Evolutionary conservation across 2,797 vertebrate species (phyloP), one percentile per base, ranked within the genome.

Genomic region (Hydrophis major): DNA sequence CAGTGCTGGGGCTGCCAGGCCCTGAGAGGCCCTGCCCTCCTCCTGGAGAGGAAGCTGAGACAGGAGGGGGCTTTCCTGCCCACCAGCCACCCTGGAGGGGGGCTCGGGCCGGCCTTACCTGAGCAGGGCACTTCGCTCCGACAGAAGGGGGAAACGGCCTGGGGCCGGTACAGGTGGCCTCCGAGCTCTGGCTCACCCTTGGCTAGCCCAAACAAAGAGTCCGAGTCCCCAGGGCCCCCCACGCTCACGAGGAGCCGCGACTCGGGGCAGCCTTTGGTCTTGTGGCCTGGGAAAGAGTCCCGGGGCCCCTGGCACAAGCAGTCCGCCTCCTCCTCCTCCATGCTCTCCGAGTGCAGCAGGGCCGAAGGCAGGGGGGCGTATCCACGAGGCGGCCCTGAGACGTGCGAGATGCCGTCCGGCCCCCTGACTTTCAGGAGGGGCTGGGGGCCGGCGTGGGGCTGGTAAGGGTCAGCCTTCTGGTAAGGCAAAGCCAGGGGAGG

Each of bases 261-360:
- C 94, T 98, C 97, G 1, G 97, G 98, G 97, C 97, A 97, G 93
- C 96, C 98, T 97, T 99, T 99, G 97, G 98, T 96, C 97, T 97
- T 97, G 95, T 94, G 97, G 96, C 98, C 97, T 47, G 98, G 97
- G 96, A 99, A 98, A 97, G 97, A 96, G 20, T 97, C 97, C 97
- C 96, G 96, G 96, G 97, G 94, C 6, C 96, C 97, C 93, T 97
- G 95, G 0, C 98, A 98, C 0, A 95, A 96, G 56, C 98, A 98
- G 83, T 99, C 99, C 18, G 11, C 89, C 13, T 90, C 92, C 97
- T 93, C 92, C 97, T 99, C 99, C 96, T 99, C 99, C 99, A 99
- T 99, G 98, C 99, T 99, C 98, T 99, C 99, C 0, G 99, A 99
- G 87, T 98, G 99, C 93, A 98, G 97, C 94, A 99, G 97, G 66